These are phyloP conservation scores for Hymenochirus boettgeri DNA, from an alignment of 2,113 vertebrate species.

Conservation along the genomic window DNA sequence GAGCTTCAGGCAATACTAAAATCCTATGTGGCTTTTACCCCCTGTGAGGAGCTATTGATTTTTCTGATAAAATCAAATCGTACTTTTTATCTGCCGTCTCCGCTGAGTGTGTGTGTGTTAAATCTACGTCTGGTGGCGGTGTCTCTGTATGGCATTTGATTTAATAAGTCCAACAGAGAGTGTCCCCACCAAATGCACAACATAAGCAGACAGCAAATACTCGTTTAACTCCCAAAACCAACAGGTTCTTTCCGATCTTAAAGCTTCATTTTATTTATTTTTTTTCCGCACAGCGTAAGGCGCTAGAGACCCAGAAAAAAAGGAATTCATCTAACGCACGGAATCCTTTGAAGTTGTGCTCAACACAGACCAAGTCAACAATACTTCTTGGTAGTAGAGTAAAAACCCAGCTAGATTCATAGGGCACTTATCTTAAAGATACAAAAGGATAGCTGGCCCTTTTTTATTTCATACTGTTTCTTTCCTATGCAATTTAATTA, in stretches of 20 bases:
- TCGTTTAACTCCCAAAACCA: constrained; percentile 12
- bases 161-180: constrained; percentile 23
- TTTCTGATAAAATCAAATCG: not conserved
- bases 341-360: constrained; percentile 9
- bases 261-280: constrained; percentile 1
- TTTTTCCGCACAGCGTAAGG: constrained; percentile 15
- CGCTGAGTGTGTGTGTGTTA: too few species aligned
- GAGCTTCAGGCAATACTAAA: not conserved
- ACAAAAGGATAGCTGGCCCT: too few species aligned
- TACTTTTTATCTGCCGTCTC: too few species aligned
- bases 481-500: too few species aligned
- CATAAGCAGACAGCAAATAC: not conserved
- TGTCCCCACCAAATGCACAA: constrained; percentile 33
- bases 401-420: too few species aligned
- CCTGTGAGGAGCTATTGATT: not conserved
- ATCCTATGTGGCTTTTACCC: not conserved
- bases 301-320: constrained; percentile 1
- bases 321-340: constrained; percentile 20
- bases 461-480: too few species aligned
- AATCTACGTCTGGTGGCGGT: not conserved
- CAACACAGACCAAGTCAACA: constrained; percentile 2
- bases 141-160: not conserved
- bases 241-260: constrained; percentile 1
- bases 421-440: too few species aligned
- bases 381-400: too few species aligned